A percentile compares a stretch with the other conserved stretches of the same genome.
These are phyloP conservation scores for Cyprinella venusta DNA, from an alignment of 2,797 vertebrate species.

Conservation along the genomic window DNA sequence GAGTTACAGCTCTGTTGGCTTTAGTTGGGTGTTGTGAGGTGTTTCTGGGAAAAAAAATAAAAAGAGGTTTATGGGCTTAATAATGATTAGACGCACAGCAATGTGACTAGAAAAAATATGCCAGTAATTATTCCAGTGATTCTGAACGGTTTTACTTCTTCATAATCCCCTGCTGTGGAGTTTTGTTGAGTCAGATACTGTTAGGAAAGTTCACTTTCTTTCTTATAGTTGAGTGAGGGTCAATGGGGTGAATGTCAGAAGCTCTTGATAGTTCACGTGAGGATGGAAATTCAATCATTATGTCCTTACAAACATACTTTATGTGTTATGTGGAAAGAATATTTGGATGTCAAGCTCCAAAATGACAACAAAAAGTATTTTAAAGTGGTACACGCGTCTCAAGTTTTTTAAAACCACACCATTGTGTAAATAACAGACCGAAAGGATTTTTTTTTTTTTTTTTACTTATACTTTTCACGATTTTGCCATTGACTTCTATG, in stretches of 20 bases:
- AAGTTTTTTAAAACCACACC: not conserved
- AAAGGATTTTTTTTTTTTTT: not conserved
- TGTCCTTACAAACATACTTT: not conserved
- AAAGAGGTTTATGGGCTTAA: conserved; percentile 53
- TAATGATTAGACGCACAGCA: conserved; percentile 59
- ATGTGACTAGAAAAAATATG: conserved; percentile 59
- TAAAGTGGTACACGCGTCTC: not conserved
- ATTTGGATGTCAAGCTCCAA: not conserved
- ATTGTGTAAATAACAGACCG: not conserved
- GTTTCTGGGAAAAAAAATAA: conserved; percentile 16
- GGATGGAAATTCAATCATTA: not conserved
- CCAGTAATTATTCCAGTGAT: conserved; percentile 26
- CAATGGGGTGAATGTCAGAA: not conserved
- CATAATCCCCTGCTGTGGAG: conserved; percentile 13
- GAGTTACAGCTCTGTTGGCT: conserved; percentile 39
- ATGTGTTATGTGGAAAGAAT: not conserved
- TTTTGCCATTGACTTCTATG: no score
- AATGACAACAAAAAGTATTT: not conserved
- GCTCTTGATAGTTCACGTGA: not conserved
- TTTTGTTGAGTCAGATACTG: not conserved
- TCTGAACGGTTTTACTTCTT: not conserved
- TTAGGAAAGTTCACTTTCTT: not conserved
- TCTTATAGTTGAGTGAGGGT: not conserved
- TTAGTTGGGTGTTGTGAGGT: conserved; percentile 24
- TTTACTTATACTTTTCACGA: no score